phyloP scores from a whole-genome alignment of 2,113 vertebrate species.

The Prunella fulvescens region DNA sequence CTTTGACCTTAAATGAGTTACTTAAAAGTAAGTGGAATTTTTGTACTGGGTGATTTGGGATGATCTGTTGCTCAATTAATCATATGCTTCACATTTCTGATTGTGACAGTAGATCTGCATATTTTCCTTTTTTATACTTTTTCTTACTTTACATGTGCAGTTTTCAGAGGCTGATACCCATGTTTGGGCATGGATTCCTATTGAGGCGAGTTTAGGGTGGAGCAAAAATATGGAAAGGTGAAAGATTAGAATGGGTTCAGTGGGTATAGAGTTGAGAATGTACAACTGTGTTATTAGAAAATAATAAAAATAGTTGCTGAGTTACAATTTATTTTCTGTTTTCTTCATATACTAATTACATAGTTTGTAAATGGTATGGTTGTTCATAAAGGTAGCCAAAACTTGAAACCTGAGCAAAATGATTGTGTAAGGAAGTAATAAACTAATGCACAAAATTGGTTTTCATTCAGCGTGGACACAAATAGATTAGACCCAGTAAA shows the following conservation, averaged over 20 bases:
- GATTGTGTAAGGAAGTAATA: neutral
- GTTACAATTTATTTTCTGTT: neutral
- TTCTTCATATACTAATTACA: neutral
- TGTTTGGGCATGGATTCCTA: neutral
- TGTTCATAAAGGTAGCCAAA: neutral
- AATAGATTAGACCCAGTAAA: neutral
- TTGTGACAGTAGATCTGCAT: neutral
- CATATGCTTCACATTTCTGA: neutral
- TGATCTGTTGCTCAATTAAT: neutral
- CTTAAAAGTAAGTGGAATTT: neutral
- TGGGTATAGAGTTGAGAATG: neutral
- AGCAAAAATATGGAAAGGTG: neutral
- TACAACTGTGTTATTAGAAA: neutral
- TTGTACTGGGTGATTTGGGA: neutral
- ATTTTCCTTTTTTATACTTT: neutral
- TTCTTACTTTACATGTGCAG: neutral
- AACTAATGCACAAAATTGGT: neutral
- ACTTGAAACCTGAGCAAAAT: neutral
- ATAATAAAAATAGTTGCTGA: neutral
- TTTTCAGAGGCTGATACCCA: neutral
- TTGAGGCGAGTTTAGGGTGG: rapidly evolving
- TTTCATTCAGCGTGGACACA: neutral
- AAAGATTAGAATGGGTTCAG: neutral
- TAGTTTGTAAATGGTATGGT: neutral
- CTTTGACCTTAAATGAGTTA: neutral